Percentiles rank a stretch among this genome's conserved stretches.
These are phyloP conservation scores for Eumerus sabulonum DNA, from an alignment of 2,888 invertebrate genomes.

Conservation along the genomic window DNA sequence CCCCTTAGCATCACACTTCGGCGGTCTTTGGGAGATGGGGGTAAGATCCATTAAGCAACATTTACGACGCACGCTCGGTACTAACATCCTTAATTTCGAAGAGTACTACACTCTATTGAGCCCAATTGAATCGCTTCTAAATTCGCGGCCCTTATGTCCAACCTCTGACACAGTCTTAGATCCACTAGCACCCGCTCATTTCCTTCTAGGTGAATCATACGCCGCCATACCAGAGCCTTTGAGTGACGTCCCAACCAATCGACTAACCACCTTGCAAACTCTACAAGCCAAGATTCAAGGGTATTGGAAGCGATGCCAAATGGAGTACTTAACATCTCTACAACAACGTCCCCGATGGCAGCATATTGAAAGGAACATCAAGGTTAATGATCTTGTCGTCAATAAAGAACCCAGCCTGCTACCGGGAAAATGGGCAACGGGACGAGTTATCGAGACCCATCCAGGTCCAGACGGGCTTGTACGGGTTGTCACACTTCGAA, in stretches of 20 bases:
- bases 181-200: constrained; percentile 13
- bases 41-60: constrained; percentile 4
- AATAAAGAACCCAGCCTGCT: constrained; percentile 9
- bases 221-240: constrained; percentile 4
- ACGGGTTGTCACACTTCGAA: constrained; percentile 18
- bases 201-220: constrained; percentile 11
- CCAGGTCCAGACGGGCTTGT: constrained; percentile 13
- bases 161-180: background rate
- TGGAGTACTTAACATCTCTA: constrained; percentile 7
- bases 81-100: too few relatives aligned
- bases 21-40: constrained; percentile 15
- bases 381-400: constrained; percentile 8
- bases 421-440: constrained; percentile 18
- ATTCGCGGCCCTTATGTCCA: constrained; percentile 12
- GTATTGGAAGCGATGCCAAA: background rate
- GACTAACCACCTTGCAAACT: constrained; percentile 8
- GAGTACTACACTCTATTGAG: background rate
- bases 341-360: constrained; percentile 9
- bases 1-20: constrained; percentile 4
- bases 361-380: background rate
- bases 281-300: constrained; percentile 2
- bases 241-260: background rate
- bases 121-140: background rate
- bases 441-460: constrained; percentile 6
- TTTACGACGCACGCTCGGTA: background rate